These are phyloP conservation scores for Mellilla xanthometata DNA, from an alignment of 2,888 invertebrate species.

Conservation along the genomic window DNA sequence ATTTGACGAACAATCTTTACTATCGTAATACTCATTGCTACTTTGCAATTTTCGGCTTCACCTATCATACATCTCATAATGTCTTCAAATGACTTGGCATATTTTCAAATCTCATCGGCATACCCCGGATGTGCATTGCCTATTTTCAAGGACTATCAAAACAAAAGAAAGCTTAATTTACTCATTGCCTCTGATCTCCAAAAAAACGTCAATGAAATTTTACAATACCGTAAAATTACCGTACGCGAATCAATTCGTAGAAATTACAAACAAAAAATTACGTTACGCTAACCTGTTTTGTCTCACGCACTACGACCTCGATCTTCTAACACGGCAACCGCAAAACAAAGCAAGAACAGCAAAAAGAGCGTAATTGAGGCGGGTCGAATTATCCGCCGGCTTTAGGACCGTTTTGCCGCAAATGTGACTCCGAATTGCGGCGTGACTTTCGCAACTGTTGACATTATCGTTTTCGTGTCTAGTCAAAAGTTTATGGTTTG, in stretches of 20 bases:
- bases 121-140: too few relatives aligned
- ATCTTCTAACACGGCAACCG: constrained; percentile 39
- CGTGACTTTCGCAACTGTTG: constrained; percentile 75
- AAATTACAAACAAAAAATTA: constrained; percentile 12
- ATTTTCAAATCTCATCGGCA: too few relatives aligned
- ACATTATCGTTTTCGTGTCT: constrained; percentile 72
- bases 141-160: too few relatives aligned
- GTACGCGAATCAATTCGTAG: not conserved
- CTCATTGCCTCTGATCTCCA: too few relatives aligned
- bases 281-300: constrained; percentile 26
- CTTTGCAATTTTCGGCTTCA: too few relatives aligned
- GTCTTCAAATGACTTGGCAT: too few relatives aligned
- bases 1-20: too few relatives aligned
- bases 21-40: too few relatives aligned
- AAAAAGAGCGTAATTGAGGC: constrained; percentile 54
- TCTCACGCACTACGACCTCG: constrained; percentile 52
- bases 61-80: too few relatives aligned
- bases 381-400: constrained; percentile 51
- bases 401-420: constrained; percentile 57
- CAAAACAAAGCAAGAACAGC: constrained; percentile 40
- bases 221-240: not conserved
- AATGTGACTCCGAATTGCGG: constrained; percentile 62
- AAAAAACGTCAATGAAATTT: not conserved
- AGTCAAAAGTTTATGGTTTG: constrained; percentile 68
- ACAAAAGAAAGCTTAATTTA: too few relatives aligned